Evolutionary conservation across 1,140 invertebrate genomes (phyloP).

Genomic region (Megalopta genalis): DNA sequence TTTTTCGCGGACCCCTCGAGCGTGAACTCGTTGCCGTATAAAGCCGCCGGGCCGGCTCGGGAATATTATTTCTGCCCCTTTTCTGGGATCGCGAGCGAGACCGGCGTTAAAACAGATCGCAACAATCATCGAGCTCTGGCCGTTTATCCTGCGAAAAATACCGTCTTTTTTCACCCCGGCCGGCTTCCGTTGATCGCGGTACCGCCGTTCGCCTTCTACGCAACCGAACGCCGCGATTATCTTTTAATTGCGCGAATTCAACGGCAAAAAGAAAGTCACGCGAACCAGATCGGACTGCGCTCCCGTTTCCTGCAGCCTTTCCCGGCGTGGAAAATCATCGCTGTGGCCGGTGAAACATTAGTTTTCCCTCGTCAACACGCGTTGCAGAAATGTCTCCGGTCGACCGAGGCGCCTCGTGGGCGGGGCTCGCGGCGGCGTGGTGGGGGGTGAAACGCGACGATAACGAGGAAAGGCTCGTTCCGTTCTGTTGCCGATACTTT

Average conservation of each 20-base stretch:
- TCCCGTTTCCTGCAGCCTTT: not conserved
- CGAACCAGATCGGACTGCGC: not conserved
- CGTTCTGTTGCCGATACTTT: too few species aligned
- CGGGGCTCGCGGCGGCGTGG: too few species aligned
- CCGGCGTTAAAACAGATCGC: conserved; percentile 8
- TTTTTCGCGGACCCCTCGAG: conserved; percentile 30
- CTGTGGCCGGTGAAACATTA: too few species aligned
- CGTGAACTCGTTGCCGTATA: conserved; percentile 50
- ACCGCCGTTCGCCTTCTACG: conserved; percentile 9
- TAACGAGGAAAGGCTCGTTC: too few species aligned
- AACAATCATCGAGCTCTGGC: conserved; percentile 28
- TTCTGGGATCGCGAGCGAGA: conserved; percentile 39
- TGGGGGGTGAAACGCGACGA: too few species aligned
- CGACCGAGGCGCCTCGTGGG: too few species aligned
- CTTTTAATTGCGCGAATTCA: conserved; percentile 40
- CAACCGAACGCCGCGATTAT: conserved; percentile 36
- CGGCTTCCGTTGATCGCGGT: conserved; percentile 53
- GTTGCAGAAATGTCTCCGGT: too few species aligned
- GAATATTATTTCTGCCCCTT: conserved; percentile 53
- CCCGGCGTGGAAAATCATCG: not conserved
- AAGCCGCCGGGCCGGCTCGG: conserved; percentile 20
- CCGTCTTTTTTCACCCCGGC: conserved; percentile 26
- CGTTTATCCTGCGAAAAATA: conserved; percentile 44
- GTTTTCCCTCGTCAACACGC: too few species aligned
- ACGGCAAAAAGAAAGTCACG: conserved; percentile 20